Evolutionary conservation across 2,113 vertebrate genomes (phyloP).

Genomic region (Cygnus atratus): DNA sequence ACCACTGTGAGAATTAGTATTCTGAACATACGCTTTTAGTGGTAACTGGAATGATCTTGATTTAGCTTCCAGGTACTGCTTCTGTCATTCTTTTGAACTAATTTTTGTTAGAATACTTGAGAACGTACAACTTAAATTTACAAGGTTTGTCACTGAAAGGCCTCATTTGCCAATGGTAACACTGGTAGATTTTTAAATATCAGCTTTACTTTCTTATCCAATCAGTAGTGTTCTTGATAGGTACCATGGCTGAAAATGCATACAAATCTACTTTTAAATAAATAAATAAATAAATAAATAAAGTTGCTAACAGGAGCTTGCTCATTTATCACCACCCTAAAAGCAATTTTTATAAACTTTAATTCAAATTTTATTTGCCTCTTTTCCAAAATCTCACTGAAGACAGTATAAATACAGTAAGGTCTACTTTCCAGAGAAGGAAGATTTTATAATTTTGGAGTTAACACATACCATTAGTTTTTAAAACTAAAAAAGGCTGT

Average conservation of each 20-base stretch:
- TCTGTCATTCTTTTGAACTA: neutral
- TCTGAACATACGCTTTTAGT: neutral
- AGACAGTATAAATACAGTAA: neutral
- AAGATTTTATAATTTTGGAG: neutral
- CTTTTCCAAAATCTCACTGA: neutral
- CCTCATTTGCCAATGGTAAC: neutral
- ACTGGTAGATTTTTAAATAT: neutral
- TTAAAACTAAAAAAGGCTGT: neutral
- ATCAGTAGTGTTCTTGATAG: neutral
- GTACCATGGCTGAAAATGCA: neutral
- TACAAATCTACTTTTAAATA: neutral
- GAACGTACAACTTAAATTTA: neutral
- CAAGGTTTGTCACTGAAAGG: neutral
- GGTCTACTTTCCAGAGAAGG: neutral
- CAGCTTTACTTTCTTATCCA: neutral
- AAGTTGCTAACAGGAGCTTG: neutral
- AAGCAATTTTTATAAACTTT: neutral
- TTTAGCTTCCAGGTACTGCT: neutral
- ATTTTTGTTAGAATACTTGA: neutral
- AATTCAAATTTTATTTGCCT: neutral
- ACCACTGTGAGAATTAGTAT: neutral
- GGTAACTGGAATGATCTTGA: neutral
- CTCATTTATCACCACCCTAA: neutral
- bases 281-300: neutral
- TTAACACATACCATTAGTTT: neutral